Percentiles rank a stretch among this genome's conserved stretches.
Evolutionary conservation across 2,113 vertebrate species (phyloP).

Genomic region (Micronisus gabar): DNA sequence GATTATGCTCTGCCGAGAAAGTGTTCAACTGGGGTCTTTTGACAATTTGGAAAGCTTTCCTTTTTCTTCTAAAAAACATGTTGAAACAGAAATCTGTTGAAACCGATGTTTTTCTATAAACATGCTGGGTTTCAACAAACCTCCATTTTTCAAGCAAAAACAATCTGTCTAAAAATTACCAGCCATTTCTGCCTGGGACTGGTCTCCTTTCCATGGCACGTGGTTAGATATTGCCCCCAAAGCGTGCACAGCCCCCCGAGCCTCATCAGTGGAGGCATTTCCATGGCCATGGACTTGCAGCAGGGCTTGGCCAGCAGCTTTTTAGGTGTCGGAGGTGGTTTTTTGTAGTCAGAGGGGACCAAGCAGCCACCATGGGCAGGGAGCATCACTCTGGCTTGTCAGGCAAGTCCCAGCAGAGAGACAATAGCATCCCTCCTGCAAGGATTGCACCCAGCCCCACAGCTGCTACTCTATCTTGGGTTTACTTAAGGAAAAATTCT

Average conservation of each 20-base stretch:
- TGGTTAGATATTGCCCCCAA: background rate
- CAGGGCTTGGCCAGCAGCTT: background rate
- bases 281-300: background rate
- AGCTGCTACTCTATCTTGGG: background rate
- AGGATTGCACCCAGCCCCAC: accelerated
- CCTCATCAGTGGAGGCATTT: background rate
- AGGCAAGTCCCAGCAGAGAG: background rate
- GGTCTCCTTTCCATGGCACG: accelerated
- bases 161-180: background rate
- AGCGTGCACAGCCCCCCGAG: accelerated
- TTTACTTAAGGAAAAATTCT: background rate
- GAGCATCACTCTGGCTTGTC: background rate
- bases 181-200: background rate
- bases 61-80: background rate
- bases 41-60: background rate
- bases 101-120: background rate
- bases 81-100: background rate
- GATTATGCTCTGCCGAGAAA: background rate
- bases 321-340: accelerated
- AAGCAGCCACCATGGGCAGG: accelerated
- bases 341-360: background rate
- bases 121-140: background rate
- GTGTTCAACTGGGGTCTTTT: background rate
- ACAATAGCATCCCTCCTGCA: background rate
- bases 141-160: background rate